Percentiles rank a stretch among this genome's conserved stretches.
Conservation (phyloP, 2,888 invertebrate species). For the Sipunculus nudus region DNA sequence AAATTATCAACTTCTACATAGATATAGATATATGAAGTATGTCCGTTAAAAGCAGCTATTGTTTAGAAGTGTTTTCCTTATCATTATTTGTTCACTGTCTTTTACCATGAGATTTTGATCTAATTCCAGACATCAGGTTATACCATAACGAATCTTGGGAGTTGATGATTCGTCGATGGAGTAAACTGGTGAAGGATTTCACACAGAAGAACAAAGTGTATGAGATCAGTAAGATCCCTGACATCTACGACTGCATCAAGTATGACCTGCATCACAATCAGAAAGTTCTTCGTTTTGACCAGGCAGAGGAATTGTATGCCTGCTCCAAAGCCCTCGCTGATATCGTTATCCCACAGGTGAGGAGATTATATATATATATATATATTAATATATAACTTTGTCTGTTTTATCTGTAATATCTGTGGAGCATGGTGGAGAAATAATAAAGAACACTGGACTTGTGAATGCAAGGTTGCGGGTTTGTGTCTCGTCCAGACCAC, state of each 20-base stretch:
- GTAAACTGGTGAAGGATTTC: slow-evolving; percentile 98
- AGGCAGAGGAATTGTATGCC: slow-evolving; percentile 74
- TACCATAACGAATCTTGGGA: slow-evolving; percentile 99
- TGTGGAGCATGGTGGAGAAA: no score
- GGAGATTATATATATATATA: neutral
- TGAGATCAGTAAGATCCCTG: slow-evolving; percentile 98
- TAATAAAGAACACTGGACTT: no score
- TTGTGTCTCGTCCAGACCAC: no score
- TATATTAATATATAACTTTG: no score
- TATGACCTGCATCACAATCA: slow-evolving; percentile 98
- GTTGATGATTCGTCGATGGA: slow-evolving; percentile 95
- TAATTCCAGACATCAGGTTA: slow-evolving; percentile 70
- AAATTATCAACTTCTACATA: no score
- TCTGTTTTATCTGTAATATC: no score
- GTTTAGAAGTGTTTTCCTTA: neutral
- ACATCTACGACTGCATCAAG: slow-evolving; percentile 99
- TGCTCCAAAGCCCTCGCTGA: slow-evolving; percentile 98
- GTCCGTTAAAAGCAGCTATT: no score
- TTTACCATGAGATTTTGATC: neutral
- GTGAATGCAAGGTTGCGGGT: no score
- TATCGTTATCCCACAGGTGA: slow-evolving; percentile 96
- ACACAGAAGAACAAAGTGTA: slow-evolving; percentile 85
- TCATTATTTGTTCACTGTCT: neutral
- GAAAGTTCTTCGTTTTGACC: slow-evolving; percentile 82
- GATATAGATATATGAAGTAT: no score